Percentiles rank a stretch among this genome's conserved stretches.
Evolutionary conservation across 2,888 invertebrate genomes (phyloP).

Genomic region (Cartodere bifasciata): DNA sequence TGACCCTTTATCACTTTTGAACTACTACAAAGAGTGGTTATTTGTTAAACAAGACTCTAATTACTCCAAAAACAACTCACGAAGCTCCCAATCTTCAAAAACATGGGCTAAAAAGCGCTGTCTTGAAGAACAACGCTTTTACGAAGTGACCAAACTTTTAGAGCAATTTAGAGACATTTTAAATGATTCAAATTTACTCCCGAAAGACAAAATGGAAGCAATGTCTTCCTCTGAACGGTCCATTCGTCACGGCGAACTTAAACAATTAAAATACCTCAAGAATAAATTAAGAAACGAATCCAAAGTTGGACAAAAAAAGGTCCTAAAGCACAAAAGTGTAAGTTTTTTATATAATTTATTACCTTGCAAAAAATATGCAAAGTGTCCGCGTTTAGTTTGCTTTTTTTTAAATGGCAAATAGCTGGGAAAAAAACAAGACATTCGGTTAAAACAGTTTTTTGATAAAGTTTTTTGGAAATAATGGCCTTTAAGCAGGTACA

Average conservation of each 20-base stretch:
- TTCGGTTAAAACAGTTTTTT: too few relatives aligned
- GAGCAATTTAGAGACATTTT: slow-evolving; percentile 78
- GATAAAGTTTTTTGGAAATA: too few relatives aligned
- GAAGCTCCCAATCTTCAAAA: slow-evolving; percentile 36
- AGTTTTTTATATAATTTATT: too few relatives aligned
- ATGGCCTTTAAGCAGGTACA: too few relatives aligned
- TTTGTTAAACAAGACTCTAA: slow-evolving; percentile 49
- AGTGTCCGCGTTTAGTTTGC: too few relatives aligned
- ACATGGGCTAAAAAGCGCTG: slow-evolving; percentile 85
- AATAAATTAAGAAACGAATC: slow-evolving; percentile 38
- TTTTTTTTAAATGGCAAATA: too few relatives aligned
- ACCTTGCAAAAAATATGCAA: too few relatives aligned
- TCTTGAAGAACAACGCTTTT: slow-evolving; percentile 92
- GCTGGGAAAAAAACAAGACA: too few relatives aligned
- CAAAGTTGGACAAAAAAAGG: slow-evolving; percentile 58
- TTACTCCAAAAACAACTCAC: slow-evolving; percentile 20
- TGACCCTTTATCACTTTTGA: slow-evolving; percentile 83
- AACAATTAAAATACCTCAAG: slow-evolving; percentile 64
- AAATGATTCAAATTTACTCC: slow-evolving; percentile 39
- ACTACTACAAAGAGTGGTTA: slow-evolving; percentile 82
- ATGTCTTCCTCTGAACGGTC: slow-evolving; percentile 64
- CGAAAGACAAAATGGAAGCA: slow-evolving; percentile 22
- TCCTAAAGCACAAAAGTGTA: slow-evolving; percentile 58
- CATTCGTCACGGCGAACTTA: slow-evolving; percentile 78
- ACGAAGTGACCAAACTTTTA: slow-evolving; percentile 88